These are phyloP conservation scores for Apostichopus parvimensis DNA, from an alignment of 35 echinoderm and acorn worm genomes.

Conservation along the genomic window DNA sequence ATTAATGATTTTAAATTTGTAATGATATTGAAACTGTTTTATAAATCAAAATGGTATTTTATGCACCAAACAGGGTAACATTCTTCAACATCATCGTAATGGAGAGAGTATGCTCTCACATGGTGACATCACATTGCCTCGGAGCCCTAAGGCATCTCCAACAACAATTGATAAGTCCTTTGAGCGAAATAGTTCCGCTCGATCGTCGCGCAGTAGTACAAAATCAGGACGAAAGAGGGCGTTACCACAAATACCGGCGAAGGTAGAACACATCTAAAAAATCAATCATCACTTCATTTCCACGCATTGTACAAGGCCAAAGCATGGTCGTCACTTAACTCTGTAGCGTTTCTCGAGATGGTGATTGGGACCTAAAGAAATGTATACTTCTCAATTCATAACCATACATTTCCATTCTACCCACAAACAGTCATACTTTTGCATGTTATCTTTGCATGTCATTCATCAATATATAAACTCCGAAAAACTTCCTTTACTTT, in stretches of 20 bases:
- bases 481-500: too few relatives aligned
- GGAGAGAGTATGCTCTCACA: background rate
- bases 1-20: too few relatives aligned
- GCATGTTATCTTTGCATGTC: too few relatives aligned
- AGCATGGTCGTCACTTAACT: background rate
- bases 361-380: too few relatives aligned
- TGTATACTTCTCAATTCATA: too few relatives aligned
- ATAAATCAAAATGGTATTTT: too few relatives aligned
- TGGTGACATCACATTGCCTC: background rate
- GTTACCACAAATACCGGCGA: conserved; percentile 78
- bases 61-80: background rate
- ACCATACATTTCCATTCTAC: too few relatives aligned
- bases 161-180: conserved; percentile 11
- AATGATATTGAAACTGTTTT: too few relatives aligned
- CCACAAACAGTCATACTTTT: too few relatives aligned
- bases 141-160: background rate
- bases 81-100: background rate
- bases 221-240: conserved; percentile 70
- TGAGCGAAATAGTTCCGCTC: conserved; percentile 24
- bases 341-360: too few relatives aligned
- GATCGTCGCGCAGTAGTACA: conserved; percentile 57
- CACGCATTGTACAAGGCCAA: background rate
- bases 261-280: conserved; percentile 48
- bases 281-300: background rate
- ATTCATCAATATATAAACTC: too few relatives aligned